Base-by-base conservation (phyloP, 2,888 invertebrate species). In the Smittia sp. region DNA sequence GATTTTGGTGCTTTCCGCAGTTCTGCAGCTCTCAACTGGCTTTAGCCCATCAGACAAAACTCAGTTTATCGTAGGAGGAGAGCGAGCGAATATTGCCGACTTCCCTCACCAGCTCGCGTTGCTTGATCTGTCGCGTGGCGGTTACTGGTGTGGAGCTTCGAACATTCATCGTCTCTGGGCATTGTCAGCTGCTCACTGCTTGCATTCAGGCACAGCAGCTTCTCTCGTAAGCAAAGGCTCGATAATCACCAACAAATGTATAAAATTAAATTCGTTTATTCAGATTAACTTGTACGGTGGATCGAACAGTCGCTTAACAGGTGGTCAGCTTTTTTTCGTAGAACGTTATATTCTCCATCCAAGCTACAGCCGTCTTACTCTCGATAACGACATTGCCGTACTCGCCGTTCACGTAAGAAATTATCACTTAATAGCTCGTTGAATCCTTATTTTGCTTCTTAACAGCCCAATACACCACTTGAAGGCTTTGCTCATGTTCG, bases 151-250 rank as follows among this genome's bases (percentile, higher is more conserved):
- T 62, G 72, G 72, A 7, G 72, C 72, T n/a, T 62, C 58, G 3
- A 54, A 58, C 6, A 72, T 72, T 4, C n/a, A 24, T 22, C 25
- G 58, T 6, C n/a, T 15, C 1, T 72, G 22, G 22, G 72, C 72
- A 4, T 24, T 72, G 25, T 9, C 72, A 13, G 72, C 72, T 7
- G 72, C 72, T 15, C 72, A 72, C 62, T 72, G 72, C n/a, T 25
- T 72, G 20, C 54, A 58, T 20, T 11, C 7, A 3, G 6, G 1
- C 1, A 20, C 62, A 22, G 13, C 72, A n/a, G 22, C 62, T 11
- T 4, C 22, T 13, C 9, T 62, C 9, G 22, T 52, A 0, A 54
- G 58, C n/a, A n/a, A n/a, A n/a, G n/a, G n/a, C n/a, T n/a, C n/a
- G 13, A 39, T 39, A 39, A 39, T n/a, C 18, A 7, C 15, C 52